phyloP scores from a whole-genome alignment of 1,140 invertebrate species.

The Papilio helenus region DNA sequence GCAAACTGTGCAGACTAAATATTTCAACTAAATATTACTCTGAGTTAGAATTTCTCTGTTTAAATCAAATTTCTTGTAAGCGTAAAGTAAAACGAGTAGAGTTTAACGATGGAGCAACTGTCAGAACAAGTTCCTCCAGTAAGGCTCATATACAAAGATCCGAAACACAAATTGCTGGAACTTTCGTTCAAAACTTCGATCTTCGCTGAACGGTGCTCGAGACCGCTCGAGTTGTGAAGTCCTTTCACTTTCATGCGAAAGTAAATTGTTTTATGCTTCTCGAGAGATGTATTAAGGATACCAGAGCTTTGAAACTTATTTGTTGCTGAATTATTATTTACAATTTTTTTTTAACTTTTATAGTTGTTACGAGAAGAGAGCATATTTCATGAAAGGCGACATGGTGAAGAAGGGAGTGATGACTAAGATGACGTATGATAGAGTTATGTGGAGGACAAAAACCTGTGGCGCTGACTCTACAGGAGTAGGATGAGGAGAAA shows the following conservation, averaged over 20 bases:
- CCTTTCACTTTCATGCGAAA: slow-evolving; percentile 24
- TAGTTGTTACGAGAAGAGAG: no score
- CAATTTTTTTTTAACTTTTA: neutral
- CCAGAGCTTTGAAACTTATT: neutral
- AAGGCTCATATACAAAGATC: slow-evolving; percentile 22
- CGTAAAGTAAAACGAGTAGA: slow-evolving; percentile 8
- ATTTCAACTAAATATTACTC: neutral
- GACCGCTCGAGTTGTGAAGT: neutral
- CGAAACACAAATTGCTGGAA: slow-evolving; percentile 22
- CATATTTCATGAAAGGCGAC: no score
- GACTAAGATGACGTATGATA: no score
- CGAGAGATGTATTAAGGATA: neutral
- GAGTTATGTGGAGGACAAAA: no score
- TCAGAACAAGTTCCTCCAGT: slow-evolving; percentile 23
- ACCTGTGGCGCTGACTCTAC: no score
- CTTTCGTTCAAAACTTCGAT: slow-evolving; percentile 20
- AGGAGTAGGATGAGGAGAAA: no score
- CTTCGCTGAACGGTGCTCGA: slow-evolving; percentile 11
- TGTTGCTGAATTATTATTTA: neutral
- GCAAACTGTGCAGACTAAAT: neutral
- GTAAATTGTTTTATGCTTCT: slow-evolving; percentile 15
- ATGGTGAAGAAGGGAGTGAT: no score
- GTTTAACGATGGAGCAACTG: slow-evolving; percentile 17
- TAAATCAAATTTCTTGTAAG: slow-evolving; percentile 6
- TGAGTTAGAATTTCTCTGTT: slow-evolving; percentile 12